Base-by-base conservation (phyloP, 2,113 vertebrate species). In the Coreoperca whiteheadi region DNA sequence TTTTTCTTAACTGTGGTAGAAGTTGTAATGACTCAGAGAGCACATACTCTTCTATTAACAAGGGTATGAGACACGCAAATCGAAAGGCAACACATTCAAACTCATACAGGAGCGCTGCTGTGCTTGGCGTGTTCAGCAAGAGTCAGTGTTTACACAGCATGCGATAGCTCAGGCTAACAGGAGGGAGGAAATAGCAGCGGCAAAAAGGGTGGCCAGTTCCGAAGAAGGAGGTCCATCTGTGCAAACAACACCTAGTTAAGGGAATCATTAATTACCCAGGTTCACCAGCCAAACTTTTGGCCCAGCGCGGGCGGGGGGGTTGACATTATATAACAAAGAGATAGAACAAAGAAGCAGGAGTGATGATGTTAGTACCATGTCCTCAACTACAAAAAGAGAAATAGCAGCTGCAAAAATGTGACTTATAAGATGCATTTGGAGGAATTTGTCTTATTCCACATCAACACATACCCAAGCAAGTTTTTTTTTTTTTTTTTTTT, bases 171-270 rank as follows among this genome's bases (percentile, higher is more conserved):
- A 66, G 69, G 84, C 80, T 81, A 66, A 89, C 61, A 37, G 85
- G 60, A 80, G 79, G 87, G 79, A 91, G 89, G 87, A 93, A 94
- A 92, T 75, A 90, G 87, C 85, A 82, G 66, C 1, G 20, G 4
- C 23, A 69, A 80, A 90, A 92, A 87, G 84, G 79, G 74, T 85
- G 85, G 84, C 83, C 86, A 59, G 87, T 93, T 92, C 81, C 87
- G 86, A 91, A 90, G 86, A 86, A 89, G 87, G 79, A 79, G 72
- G 85, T 86, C 87, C 95, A 92, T 93, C 94, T 92, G 89, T 93
- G 65, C 84, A 96, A 96, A 96, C 94, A 95, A 43, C 71, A 87
- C 74, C 88, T 91, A 67, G 25, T 90, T 91, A 93, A 63, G 77
- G 79, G 89, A 83, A 67, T 82, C 88, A 80, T 92, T 94, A 93